Percentiles rank a stretch among this genome's conserved stretches.
Conservation (phyloP, 2,888 invertebrate genomes). For the Cheiracanthium punctorium region DNA sequence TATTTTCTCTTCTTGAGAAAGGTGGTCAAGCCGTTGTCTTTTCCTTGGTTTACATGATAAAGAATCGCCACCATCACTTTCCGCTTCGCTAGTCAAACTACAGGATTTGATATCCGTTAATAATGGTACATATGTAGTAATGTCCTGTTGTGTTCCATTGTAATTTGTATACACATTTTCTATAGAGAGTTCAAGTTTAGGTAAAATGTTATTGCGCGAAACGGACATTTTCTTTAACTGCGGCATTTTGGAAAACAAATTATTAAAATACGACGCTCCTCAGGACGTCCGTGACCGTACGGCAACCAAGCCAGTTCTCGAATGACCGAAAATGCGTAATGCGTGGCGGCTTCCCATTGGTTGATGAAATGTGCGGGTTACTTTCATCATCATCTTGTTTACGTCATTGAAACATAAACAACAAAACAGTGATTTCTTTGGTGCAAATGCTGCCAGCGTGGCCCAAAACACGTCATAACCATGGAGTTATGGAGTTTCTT, state of each 20-base stretch:
- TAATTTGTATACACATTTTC: background rate
- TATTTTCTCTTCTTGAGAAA: slow-evolving; percentile 90
- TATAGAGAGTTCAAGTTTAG: slow-evolving; percentile 28
- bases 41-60: slow-evolving; percentile 79
- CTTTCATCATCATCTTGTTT: slow-evolving; percentile 38
- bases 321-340: slow-evolving; percentile 12
- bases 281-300: slow-evolving; percentile 1
- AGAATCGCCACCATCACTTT: slow-evolving; percentile 46
- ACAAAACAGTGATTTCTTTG: background rate
- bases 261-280: background rate
- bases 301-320: slow-evolving; percentile 17
- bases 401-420: background rate
- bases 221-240: slow-evolving; percentile 45
- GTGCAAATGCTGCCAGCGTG: slow-evolving; percentile 65
- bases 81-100: slow-evolving; percentile 27
- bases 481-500: too few relatives aligned
- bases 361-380: slow-evolving; percentile 8
- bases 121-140: slow-evolving; percentile 28
- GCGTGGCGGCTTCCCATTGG: slow-evolving; percentile 57
- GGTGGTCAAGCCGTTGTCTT: slow-evolving; percentile 85
- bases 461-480: background rate
- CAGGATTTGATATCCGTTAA: slow-evolving; percentile 26
- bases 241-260: slow-evolving; percentile 39
- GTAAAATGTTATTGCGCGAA: slow-evolving; percentile 27
- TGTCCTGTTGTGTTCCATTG: background rate